Conservation (phyloP, 2,113 vertebrate genomes). For the Xiphorhynchus elegans region DNA sequence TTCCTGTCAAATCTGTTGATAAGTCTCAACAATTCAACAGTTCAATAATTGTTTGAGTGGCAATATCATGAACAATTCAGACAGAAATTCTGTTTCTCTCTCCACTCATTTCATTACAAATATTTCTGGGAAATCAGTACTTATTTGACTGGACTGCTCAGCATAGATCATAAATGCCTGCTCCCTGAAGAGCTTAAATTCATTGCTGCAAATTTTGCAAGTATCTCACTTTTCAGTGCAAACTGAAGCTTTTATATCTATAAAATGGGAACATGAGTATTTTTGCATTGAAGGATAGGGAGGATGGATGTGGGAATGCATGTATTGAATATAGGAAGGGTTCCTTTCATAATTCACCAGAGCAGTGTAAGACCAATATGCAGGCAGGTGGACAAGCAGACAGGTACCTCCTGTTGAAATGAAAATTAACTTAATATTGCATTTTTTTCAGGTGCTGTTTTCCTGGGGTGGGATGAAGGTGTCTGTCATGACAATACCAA, state of each 20-base stretch:
- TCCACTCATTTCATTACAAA: not conserved
- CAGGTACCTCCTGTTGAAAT: not conserved
- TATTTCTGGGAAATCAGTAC: constrained; percentile 3
- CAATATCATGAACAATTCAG: not conserved
- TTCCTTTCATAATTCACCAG: not conserved
- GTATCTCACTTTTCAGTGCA: not conserved
- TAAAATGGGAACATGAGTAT: not conserved
- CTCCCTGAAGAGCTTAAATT: not conserved
- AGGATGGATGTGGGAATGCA: not conserved
- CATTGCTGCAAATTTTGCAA: not conserved
- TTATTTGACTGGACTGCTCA: not conserved
- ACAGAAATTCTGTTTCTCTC: not conserved
- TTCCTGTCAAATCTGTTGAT: not conserved
- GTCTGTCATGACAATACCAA: not conserved
- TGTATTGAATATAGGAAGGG: not conserved
- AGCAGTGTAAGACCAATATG: not conserved
- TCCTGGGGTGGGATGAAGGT: not conserved
- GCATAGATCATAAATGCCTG: not conserved
- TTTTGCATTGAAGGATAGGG: not conserved
- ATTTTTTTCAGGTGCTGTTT: not conserved
- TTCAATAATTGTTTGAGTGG: constrained; percentile 5
- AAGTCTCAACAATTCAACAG: not conserved
- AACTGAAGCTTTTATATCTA: not conserved
- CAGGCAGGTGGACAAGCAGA: not conserved
- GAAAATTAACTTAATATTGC: not conserved